A percentile compares a stretch with the other conserved stretches of the same genome.
Evolutionary conservation across 2,113 vertebrate species (phyloP).

Genomic region (Miniopterus natalensis): DNA sequence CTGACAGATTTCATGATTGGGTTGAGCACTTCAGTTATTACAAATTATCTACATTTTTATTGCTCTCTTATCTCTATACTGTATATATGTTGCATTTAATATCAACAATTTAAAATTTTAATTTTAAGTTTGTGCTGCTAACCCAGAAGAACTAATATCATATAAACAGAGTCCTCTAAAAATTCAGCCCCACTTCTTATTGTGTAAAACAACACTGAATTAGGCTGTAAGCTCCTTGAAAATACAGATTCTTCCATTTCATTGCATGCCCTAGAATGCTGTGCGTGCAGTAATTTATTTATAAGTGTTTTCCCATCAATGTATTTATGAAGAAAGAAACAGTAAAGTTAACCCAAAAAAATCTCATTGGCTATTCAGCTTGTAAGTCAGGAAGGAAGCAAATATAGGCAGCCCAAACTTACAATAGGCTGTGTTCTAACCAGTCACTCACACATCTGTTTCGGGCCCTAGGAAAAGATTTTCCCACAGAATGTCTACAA

Average conservation of each 20-base stretch:
- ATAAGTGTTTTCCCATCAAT: background rate
- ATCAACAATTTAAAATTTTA: background rate
- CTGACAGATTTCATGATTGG: background rate
- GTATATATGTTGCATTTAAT: background rate
- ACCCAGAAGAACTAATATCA: background rate
- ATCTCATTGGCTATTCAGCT: background rate
- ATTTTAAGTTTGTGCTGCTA: constrained; percentile 16
- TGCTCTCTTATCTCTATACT: background rate
- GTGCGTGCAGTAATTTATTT: background rate
- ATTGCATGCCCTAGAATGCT: background rate
- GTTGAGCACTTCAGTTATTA: background rate
- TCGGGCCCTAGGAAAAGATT: background rate
- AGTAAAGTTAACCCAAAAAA: background rate
- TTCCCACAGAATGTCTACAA: background rate
- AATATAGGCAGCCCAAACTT: background rate
- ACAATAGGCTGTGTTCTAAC: background rate
- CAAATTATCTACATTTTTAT: background rate
- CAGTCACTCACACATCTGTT: background rate
- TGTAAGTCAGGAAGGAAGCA: background rate
- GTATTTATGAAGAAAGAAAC: background rate
- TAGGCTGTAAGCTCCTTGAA: background rate
- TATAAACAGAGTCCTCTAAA: background rate
- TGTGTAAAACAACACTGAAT: background rate
- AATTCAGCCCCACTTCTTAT: background rate
- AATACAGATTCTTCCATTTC: constrained; percentile 16